Base-by-base conservation (phyloP, 2,888 invertebrate species). In the Sylvicola fuscatus region DNA sequence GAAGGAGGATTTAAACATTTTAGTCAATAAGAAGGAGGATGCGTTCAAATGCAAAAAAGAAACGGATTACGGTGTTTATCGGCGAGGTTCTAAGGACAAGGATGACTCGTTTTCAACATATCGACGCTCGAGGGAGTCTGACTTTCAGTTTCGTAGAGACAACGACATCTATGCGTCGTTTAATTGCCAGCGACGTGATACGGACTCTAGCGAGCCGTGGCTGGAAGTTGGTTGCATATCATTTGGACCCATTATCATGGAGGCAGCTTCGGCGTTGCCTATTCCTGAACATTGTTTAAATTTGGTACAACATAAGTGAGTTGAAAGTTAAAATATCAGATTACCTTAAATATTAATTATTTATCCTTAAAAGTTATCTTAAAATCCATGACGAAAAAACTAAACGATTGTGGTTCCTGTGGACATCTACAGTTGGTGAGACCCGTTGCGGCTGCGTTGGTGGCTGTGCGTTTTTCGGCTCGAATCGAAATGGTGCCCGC, bases 391-490 rank as follows among this genome's bases (percentile, higher is more conserved):
- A 98, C 58, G 75, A 75, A 14, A 71, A 76, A 44, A 74, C 75
- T 1, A 84, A 83, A 50, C 70, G 92, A 38, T 61, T 98, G 27
- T 92, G 90, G 87, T 97, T 98, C 52, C 58, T 98, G 16, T 97
- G 95, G 95, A 64, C 64, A 13, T 75, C 78, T 44, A 56, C 53
- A 34, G 50, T 51, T 14, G 66, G 70, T 2, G 72, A 73, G 44
- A 62, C 70, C 0, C 82, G 80, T 45, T 98, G 97, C 53, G 97
- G 95, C 1, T 98, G 97, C 54, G 79, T 82, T 21, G 97, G 97
- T 3, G 93, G 93, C 1, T 93, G 92, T 51, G 67, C 68, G 10
- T 98, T 98, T 62, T 97, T 97, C 52, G 97, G 93, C 2, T 75
- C 71, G 37, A 93, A 93, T 56, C 70, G 73, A 49, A 90, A 92